Evolutionary conservation across 2,888 invertebrate species (phyloP).

Genomic region (Barypeithes pellucidus): DNA sequence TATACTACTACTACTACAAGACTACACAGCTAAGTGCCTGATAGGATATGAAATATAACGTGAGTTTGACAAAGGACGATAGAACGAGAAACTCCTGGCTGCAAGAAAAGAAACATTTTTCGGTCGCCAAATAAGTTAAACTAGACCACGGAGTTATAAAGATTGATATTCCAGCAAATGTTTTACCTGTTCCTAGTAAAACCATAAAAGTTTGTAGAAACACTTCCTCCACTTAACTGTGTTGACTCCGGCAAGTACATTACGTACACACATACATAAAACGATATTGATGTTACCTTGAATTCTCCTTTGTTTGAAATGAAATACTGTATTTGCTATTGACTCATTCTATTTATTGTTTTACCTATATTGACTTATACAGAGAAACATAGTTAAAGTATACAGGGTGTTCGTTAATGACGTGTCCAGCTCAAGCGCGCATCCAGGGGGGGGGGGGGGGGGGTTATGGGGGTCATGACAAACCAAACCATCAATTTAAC

Average conservation of each 20-base stretch:
- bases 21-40: too few species aligned
- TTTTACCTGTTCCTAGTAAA: conserved; percentile 10
- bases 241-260: conserved; percentile 20
- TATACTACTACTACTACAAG: too few species aligned
- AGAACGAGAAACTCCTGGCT: too few species aligned
- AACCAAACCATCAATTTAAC: too few species aligned
- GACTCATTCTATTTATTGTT: conserved; percentile 26
- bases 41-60: too few species aligned
- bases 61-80: too few species aligned
- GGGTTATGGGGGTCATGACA: too few species aligned
- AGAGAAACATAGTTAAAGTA: conserved; percentile 14
- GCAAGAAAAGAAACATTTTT: too few species aligned
- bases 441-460: too few species aligned
- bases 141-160: background rate
- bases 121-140: background rate
- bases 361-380: conserved; percentile 8
- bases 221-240: conserved; percentile 16
- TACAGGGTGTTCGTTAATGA: too few species aligned
- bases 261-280: background rate
- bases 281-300: conserved; percentile 18
- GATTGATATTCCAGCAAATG: background rate
- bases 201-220: conserved; percentile 10
- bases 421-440: too few species aligned
- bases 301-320: conserved; percentile 30
- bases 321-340: conserved; percentile 27